phyloP scores from a whole-genome alignment of 2,113 vertebrate genomes.

The Nettapus auritus region DNA sequence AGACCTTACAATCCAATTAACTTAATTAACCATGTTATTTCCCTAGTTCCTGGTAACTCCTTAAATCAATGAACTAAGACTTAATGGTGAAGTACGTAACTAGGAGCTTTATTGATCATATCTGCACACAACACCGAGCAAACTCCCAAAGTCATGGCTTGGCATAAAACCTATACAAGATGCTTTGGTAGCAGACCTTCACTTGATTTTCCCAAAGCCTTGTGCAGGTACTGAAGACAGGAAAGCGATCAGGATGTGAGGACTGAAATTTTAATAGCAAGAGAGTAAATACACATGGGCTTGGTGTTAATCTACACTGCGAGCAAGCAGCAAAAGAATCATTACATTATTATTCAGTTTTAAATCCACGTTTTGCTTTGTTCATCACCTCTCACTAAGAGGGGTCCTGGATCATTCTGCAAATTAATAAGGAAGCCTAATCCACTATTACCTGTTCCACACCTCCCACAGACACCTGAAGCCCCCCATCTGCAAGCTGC shows the following conservation, averaged over 20 bases:
- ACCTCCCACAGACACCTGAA: not conserved
- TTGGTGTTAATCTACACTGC: not conserved
- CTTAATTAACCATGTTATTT: slow-evolving; percentile 64
- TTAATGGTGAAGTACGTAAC: slow-evolving; percentile 28
- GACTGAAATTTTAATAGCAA: not conserved
- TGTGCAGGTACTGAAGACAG: not conserved
- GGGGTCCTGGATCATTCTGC: not conserved
- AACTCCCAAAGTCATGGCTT: not conserved
- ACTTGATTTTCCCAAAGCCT: not conserved
- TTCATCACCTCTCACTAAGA: not conserved
- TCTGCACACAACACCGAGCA: not conserved
- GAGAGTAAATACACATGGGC: not conserved
- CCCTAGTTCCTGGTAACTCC: slow-evolving; percentile 27
- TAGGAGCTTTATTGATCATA: slow-evolving; percentile 50
- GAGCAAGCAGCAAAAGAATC: not conserved
- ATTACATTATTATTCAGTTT: not conserved
- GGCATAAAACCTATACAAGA: not conserved
- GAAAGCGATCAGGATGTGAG: not conserved
- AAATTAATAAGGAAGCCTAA: not conserved
- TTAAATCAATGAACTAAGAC: slow-evolving; percentile 48
- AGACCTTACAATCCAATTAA: slow-evolving; percentile 40
- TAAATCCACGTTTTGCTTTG: not conserved
- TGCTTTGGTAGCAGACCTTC: not conserved
- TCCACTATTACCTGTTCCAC: not conserved
- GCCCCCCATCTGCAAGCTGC: not conserved